Base-by-base conservation (phyloP, 64 coral and sea anemone species). In the Exaiptasia diaphana region DNA sequence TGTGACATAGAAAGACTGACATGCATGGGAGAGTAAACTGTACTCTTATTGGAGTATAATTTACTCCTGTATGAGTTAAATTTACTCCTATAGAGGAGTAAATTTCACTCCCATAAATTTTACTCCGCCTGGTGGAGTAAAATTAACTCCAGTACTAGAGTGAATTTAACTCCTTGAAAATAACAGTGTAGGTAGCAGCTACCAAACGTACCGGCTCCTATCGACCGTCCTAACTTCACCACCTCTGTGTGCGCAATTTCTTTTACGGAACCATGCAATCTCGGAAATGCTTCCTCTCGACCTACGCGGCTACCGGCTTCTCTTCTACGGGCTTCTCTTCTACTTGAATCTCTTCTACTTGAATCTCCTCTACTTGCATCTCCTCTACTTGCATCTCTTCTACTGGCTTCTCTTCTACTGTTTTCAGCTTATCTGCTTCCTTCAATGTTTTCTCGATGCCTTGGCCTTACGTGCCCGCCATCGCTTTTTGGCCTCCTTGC, bases 151-250 rank as follows among this genome's bases (percentile, higher is more conserved):
- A 8, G 44, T 8, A 8, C 44, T 5, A 5, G 44, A 17, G 44
- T 48, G 5, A 48, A 48, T 8, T 48, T 8, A 48, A 48, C 18
- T 55, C 25, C 52, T 23, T 18, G 17, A n/a, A n/a, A 21, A 18
- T 55, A 55, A 18, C 15, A 14, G 5, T 15, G 4, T 18, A 55
- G 15, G 15, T 77, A 77, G 30, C 74, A 77, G 12, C 30, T 54
- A 17, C 84, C 84, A 78, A 87, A 87, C n/a, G 35, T 69, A 5
- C 73, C 84, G 20, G 41, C 50, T 24, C 73, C 84, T 36, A 87
- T 26, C 14, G 29, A 67, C 59, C 68, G 67, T 32, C 53, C 45
- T 12, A 39, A 28, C 38, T 43, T 62, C 31, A 76, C 27, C 0
- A 76, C 24, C 67, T 49, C 14, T 4, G 26, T 44, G 9, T 56